These are phyloP conservation scores for Oryzias woworae DNA, from an alignment of 2,113 vertebrate species.

Conservation along the genomic window DNA sequence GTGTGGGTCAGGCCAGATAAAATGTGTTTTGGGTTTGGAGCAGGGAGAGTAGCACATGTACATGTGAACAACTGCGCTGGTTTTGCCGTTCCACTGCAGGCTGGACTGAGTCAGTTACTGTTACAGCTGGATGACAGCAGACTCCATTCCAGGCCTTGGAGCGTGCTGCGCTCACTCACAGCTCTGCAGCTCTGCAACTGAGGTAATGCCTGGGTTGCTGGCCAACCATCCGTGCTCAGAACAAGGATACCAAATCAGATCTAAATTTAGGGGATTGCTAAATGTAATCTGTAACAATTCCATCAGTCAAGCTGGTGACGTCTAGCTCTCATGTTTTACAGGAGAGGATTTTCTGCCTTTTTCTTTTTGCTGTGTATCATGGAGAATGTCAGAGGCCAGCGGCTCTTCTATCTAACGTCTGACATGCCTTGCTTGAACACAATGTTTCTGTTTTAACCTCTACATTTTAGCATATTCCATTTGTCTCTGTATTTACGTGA, in stretches of 20 bases:
- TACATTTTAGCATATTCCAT: neutral
- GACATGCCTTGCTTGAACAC: constrained; percentile 25
- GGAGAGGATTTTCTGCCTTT: constrained; percentile 60
- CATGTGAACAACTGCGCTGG: constrained; percentile 58
- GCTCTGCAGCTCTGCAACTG: constrained; percentile 52
- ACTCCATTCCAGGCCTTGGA: constrained; percentile 52
- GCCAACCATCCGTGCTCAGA: constrained; percentile 68
- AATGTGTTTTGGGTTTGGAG: constrained; percentile 62
- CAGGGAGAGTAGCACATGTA: constrained; percentile 40
- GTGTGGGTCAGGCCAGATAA: constrained; percentile 24
- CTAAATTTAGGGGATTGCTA: constrained; percentile 79
- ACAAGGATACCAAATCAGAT: constrained; percentile 61
- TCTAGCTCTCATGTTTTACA: constrained; percentile 58
- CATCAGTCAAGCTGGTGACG: constrained; percentile 66
- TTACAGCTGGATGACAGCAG: constrained; percentile 69
- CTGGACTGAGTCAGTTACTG: constrained; percentile 61
- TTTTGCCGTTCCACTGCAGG: constrained; percentile 55
- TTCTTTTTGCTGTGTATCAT: constrained; percentile 31
- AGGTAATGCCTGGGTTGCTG: constrained; percentile 72
- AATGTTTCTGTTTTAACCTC: constrained; percentile 21
- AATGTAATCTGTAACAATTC: constrained; percentile 72
- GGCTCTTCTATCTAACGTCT: constrained; percentile 34
- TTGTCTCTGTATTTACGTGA: constrained; percentile 11
- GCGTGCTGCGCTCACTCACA: constrained; percentile 59
- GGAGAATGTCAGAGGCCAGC: constrained; percentile 36